Evolutionary conservation across 2,113 vertebrate species (phyloP).

Genomic region (Naja naja): DNA sequence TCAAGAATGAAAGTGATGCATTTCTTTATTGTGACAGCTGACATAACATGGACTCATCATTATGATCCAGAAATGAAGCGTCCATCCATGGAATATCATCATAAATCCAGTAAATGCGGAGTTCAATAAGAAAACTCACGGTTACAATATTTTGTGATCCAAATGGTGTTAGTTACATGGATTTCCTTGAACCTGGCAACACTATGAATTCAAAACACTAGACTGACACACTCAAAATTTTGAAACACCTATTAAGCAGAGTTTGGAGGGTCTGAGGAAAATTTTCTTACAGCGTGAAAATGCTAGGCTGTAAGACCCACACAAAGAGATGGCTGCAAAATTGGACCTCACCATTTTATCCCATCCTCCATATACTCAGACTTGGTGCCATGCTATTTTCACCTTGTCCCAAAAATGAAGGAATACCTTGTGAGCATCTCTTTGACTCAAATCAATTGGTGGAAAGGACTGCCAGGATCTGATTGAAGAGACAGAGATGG

Average conservation of each 20-base stretch:
- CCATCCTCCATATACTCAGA: not conserved
- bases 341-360: not conserved
- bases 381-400: not conserved
- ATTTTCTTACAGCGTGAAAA: not conserved
- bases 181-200: not conserved
- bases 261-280: not conserved
- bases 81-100: not conserved
- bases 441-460: not conserved
- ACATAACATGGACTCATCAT: not conserved
- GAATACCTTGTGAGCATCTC: not conserved
- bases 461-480: not conserved
- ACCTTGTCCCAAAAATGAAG: not conserved
- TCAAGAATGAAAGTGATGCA: not conserved
- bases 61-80: not conserved
- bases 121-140: not conserved
- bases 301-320: not conserved
- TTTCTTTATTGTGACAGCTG: not conserved
- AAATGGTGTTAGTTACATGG: not conserved
- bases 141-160: not conserved
- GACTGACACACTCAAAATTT: not conserved
- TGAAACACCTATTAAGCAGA: not conserved
- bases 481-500: not conserved
- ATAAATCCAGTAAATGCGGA: not conserved
- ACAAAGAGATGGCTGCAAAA: not conserved
- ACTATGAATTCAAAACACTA: not conserved